Evolutionary conservation across 2,888 invertebrate species (phyloP).

Genomic region (Phortica magna): DNA sequence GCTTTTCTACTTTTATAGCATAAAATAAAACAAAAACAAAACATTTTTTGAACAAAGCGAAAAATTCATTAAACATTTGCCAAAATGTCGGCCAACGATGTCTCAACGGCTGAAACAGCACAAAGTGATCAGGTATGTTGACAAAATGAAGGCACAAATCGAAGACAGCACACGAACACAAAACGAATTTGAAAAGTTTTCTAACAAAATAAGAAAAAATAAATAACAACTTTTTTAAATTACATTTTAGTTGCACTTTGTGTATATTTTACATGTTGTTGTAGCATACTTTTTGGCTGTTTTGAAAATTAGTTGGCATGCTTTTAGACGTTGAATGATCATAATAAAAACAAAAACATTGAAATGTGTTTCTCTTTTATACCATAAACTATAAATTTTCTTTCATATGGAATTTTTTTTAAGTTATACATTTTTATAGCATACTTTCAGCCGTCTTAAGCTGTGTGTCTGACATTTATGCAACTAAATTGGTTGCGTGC

Average conservation of each 20-base stretch:
- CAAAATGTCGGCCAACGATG: slow-evolving; percentile 63
- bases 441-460: not conserved
- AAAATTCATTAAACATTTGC: slow-evolving; percentile 33
- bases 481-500: slow-evolving; percentile 17
- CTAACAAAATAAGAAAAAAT: slow-evolving; percentile 19
- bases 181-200: slow-evolving; percentile 15
- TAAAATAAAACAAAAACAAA: not conserved
- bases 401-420: not conserved
- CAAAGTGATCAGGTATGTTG: slow-evolving; percentile 68
- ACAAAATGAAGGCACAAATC: not conserved
- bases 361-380: not conserved
- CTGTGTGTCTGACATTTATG: not conserved
- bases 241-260: slow-evolving; percentile 23
- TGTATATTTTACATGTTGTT: not conserved
- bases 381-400: not conserved
- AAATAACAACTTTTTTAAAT: slow-evolving; percentile 7
- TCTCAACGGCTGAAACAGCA: slow-evolving; percentile 64
- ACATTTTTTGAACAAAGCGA: not conserved
- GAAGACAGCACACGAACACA: not conserved
- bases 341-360: not conserved
- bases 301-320: slow-evolving; percentile 42
- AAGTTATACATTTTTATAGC: not conserved
- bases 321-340: slow-evolving; percentile 35
- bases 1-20: slow-evolving; percentile 16
- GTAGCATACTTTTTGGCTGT: slow-evolving; percentile 21